phyloP scores from a whole-genome alignment of 2,797 vertebrate species.

The Harpagifer antarcticus region DNA sequence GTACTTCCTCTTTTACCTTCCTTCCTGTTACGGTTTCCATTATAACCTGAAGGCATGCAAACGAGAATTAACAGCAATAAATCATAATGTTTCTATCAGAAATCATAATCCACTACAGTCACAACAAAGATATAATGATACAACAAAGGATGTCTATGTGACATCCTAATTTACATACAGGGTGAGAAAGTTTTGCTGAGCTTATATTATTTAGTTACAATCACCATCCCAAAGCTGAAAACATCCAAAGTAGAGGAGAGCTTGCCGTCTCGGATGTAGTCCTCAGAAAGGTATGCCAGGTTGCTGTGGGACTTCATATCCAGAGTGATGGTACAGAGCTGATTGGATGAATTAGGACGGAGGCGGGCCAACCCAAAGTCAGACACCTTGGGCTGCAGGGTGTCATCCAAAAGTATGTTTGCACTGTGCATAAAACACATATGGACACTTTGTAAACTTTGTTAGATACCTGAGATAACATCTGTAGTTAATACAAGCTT shows the following conservation, averaged over 20 bases:
- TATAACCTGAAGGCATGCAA: constrained; percentile 70
- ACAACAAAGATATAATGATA: background rate
- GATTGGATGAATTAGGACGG: constrained; percentile 70
- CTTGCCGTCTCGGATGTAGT: constrained; percentile 82
- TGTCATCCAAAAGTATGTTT: constrained; percentile 81
- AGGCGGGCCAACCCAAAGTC: constrained; percentile 80
- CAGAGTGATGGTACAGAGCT: constrained; percentile 70
- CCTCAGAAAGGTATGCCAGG: constrained; percentile 81
- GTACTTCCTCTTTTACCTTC: constrained; percentile 72
- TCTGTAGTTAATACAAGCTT: too few relatives aligned
- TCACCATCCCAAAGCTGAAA: constrained; percentile 84
- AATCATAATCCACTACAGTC: background rate
- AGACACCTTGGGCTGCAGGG: constrained; percentile 77
- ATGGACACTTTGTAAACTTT: background rate
- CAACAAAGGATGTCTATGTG: background rate
- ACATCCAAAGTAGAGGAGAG: constrained; percentile 80
- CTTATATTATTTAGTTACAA: background rate
- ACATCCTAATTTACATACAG: too few relatives aligned
- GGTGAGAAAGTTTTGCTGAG: too few relatives aligned
- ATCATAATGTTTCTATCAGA: background rate
- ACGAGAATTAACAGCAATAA: background rate
- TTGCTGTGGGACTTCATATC: constrained; percentile 58
- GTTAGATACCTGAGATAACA: too few relatives aligned
- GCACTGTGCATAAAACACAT: constrained; percentile 55
- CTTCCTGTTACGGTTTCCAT: constrained; percentile 85